phyloP scores from a whole-genome alignment of 2,113 vertebrate species.

The Carlito syrichta region DNA sequence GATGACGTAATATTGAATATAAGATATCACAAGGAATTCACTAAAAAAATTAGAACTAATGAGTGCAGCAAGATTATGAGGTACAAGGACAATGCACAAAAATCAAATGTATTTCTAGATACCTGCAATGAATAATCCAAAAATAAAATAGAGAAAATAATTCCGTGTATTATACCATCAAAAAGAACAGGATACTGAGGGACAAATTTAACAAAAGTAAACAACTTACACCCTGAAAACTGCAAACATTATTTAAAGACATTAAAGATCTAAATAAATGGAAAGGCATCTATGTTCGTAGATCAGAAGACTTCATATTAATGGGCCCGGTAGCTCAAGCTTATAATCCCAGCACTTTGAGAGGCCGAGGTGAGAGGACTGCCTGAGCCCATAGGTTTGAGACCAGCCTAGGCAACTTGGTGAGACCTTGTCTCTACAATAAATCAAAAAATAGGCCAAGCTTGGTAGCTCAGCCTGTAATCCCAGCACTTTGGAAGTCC shows the following conservation, averaged over 20 bases:
- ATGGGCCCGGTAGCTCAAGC: no score
- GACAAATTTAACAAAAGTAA: background rate
- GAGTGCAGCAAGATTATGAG: background rate
- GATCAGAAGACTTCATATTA: background rate
- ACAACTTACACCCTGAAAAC: background rate
- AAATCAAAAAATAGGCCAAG: no score
- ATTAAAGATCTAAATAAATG: background rate
- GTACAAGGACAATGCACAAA: background rate
- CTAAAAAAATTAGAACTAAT: constrained; percentile 9
- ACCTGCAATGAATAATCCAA: background rate
- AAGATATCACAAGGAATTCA: background rate
- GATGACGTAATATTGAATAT: background rate
- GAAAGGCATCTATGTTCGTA: background rate
- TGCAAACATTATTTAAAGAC: background rate
- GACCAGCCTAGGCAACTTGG: no score
- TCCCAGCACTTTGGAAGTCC: no score
- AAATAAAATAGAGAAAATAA: background rate
- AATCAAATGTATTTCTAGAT: background rate
- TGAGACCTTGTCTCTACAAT: no score
- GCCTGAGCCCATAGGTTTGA: no score
- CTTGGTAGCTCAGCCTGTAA: no score
- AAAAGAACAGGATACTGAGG: background rate
- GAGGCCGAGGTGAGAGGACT: no score
- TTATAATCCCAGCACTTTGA: no score
- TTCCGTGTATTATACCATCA: background rate